Conservation (phyloP, 2,797 vertebrate genomes). For the Orientallactaga sibirica region DNA sequence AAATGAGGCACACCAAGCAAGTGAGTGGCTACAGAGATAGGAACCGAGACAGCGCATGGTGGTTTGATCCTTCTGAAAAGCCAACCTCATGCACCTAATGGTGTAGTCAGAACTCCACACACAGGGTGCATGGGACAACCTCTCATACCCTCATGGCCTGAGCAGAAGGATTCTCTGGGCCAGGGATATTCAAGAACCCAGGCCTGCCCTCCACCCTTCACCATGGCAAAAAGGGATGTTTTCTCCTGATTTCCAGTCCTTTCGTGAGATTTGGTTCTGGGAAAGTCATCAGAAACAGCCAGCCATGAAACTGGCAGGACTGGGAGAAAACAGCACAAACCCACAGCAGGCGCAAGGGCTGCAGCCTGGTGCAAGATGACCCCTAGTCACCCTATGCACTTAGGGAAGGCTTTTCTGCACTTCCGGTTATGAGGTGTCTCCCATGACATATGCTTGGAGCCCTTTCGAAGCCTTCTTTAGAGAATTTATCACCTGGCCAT, state of each 20-base stretch:
- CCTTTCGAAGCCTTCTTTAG: neutral
- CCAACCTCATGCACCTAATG: neutral
- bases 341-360: neutral
- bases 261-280: neutral
- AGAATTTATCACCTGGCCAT: neutral
- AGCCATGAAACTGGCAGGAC: neutral
- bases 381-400: fast-evolving
- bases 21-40: neutral
- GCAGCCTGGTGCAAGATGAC: neutral
- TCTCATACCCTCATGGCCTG: neutral
- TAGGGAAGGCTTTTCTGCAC: neutral
- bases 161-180: neutral
- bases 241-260: neutral
- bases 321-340: neutral
- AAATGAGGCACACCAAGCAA: neutral
- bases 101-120: neutral
- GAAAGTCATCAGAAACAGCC: neutral
- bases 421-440: neutral
- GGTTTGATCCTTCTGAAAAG: neutral
- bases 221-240: neutral
- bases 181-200: neutral
- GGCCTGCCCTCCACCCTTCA: neutral
- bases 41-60: neutral
- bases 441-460: neutral
- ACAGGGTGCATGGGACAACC: neutral